These are phyloP conservation scores for Pachyrhynchus sulphureomaculatus DNA, from an alignment of 1,140 invertebrate genomes.

Conservation along the genomic window DNA sequence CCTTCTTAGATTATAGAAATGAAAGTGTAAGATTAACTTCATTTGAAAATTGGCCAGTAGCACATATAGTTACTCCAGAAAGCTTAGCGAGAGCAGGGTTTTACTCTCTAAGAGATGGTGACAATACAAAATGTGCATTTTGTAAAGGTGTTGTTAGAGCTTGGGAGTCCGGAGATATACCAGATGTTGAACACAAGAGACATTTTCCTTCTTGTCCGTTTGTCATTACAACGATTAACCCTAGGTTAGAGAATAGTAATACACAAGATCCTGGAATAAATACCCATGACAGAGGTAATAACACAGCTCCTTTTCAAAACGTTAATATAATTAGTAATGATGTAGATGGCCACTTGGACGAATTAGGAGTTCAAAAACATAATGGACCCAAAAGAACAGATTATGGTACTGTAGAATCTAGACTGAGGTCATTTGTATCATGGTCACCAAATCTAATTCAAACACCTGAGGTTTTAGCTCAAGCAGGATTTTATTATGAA, in stretches of 20 bases:
- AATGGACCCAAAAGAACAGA: slow-evolving; percentile 60
- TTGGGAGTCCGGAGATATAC: slow-evolving; percentile 74
- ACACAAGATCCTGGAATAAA: neutral
- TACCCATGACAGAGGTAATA: neutral
- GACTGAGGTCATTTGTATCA: slow-evolving; percentile 63
- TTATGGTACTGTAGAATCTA: slow-evolving; percentile 62
- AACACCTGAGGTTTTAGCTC: slow-evolving; percentile 65
- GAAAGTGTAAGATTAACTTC: slow-evolving; percentile 59
- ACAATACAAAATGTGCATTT: slow-evolving; percentile 80
- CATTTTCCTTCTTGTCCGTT: slow-evolving; percentile 70
- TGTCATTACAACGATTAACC: slow-evolving; percentile 37
- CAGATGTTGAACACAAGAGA: slow-evolving; percentile 71
- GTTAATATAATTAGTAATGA: slow-evolving; percentile 39
- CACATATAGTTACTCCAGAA: slow-evolving; percentile 64
- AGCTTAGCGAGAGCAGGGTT: slow-evolving; percentile 81
- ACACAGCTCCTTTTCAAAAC: slow-evolving; percentile 36
- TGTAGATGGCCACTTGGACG: slow-evolving; percentile 53
- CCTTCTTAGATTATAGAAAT: slow-evolving; percentile 31
- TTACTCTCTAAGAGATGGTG: slow-evolving; percentile 64
- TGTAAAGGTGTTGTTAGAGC: slow-evolving; percentile 70
- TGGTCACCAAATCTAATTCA: slow-evolving; percentile 67
- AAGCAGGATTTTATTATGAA: slow-evolving; percentile 76
- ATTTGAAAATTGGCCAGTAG: slow-evolving; percentile 65
- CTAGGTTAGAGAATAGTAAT: slow-evolving; percentile 13
- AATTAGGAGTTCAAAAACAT: slow-evolving; percentile 66